Base-by-base conservation (phyloP, 2,888 invertebrate genomes). In the Nephrotoma appendiculata region DNA sequence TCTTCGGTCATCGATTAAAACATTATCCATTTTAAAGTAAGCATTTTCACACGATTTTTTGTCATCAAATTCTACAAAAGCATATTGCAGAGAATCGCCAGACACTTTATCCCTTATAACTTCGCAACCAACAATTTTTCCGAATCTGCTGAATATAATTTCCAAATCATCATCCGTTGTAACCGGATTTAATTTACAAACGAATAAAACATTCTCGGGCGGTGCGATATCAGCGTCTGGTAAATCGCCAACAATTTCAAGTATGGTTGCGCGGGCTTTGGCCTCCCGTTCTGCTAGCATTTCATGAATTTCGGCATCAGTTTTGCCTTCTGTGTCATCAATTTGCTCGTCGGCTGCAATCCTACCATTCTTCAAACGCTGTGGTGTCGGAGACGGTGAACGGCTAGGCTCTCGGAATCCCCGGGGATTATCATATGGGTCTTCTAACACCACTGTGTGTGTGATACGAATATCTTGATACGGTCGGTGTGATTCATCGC, bases 21-120 rank as follows among this genome's bases (percentile, higher is more conserved):
- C 99, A 93, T 99, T 99, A 91, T 99, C 99, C 99, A 99, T 99
- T 93, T 99, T 99, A 90, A 99, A 98, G 92, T 97, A 99, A 0
- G 99, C 99, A 89, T 97, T 96, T 92, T 99, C 99, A 92, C 99
- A 99, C 0, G 97, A 94, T 89, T 97, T 96, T 88, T 95, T 94
- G 86, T 98, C 96, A 88, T 96, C 96, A 93, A 99, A 99, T 91
- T 99, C 99, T 87, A 99, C 97, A 91, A 99, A 99, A 0, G 99
- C 99, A 92, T 99, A 99, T 90, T 99, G 99, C 87, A 99, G 92
- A 0, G 99, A 99, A 90, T 99, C 98, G 0, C 96, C 96, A 1
- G 96, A 95, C 90, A 97, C 96, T 88, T 96, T 95, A 91, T 99
- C 99, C 89, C 98, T 93, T 88, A 99, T 99, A 0, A 99, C 98